phyloP scores from a whole-genome alignment of 2,113 vertebrate species.

The Merops nubicus region DNA sequence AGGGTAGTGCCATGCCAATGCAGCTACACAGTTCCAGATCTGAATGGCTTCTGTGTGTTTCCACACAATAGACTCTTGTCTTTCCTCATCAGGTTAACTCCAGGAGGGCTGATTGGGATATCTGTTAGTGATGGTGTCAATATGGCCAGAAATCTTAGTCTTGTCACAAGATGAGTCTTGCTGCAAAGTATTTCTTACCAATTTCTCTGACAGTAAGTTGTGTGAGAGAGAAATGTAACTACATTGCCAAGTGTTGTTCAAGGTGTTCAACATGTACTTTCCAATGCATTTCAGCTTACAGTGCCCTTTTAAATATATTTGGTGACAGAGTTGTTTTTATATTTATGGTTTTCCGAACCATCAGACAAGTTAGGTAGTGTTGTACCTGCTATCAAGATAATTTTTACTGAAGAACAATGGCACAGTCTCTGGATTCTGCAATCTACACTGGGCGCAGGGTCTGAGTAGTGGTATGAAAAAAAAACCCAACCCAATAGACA shows the following conservation, averaged over 20 bases:
- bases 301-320: neutral
- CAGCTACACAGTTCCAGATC: neutral
- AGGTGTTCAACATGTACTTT: neutral
- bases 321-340: neutral
- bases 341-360: neutral
- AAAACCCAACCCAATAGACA: neutral
- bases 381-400: neutral
- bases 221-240: neutral
- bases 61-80: neutral
- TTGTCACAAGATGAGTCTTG: neutral
- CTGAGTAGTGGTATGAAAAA: neutral
- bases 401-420: neutral
- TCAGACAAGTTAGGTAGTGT: neutral
- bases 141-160: neutral
- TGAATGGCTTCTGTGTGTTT: neutral
- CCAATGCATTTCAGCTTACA: neutral
- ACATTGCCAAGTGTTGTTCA: neutral
- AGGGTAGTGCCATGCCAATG: neutral
- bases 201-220: neutral
- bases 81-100: neutral
- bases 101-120: neutral
- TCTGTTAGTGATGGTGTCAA: neutral
- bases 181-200: neutral
- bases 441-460: neutral
- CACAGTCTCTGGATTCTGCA: neutral